Conservation (phyloP, 2,113 vertebrate species). For the Cyprinodon brontotheroides region DNA sequence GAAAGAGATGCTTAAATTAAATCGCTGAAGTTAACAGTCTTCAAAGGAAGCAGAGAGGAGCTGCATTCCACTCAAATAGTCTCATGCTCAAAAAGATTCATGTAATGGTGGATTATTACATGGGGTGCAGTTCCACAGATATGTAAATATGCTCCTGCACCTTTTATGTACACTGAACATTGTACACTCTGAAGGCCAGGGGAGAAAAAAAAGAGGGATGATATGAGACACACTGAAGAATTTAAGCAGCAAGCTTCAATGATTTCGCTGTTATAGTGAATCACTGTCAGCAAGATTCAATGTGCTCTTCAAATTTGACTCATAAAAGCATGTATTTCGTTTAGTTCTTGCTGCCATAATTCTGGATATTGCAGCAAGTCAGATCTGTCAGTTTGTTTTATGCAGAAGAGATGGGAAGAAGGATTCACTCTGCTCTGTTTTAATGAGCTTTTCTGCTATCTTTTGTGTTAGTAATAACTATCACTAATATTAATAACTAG, state of each 20-base stretch:
- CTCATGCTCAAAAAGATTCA: constrained; percentile 63
- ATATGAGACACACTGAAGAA: constrained; percentile 18
- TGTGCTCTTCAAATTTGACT: constrained; percentile 27
- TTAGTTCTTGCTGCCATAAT: constrained; percentile 6
- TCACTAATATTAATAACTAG: constrained; percentile 16
- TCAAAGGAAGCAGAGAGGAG: constrained; percentile 66
- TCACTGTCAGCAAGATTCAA: constrained; percentile 6
- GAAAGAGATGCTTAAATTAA: constrained; percentile 65
- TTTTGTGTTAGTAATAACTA: not conserved
- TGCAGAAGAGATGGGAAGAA: constrained; percentile 11
- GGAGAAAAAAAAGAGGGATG: constrained; percentile 18
- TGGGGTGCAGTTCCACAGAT: constrained; percentile 54
- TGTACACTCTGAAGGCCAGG: constrained; percentile 20
- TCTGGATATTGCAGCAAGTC: constrained; percentile 21
- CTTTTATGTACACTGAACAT: constrained; percentile 38
- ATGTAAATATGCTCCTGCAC: constrained; percentile 59
- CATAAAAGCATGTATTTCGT: constrained; percentile 4
- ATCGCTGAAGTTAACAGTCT: constrained; percentile 68
- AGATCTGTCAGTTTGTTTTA: constrained; percentile 18
- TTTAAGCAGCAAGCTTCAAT: constrained; percentile 33
- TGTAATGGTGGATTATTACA: constrained; percentile 71
- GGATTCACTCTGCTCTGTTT: not conserved
- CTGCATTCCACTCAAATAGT: constrained; percentile 63
- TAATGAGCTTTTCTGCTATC: constrained; percentile 43
- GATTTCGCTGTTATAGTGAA: not conserved